Base-by-base conservation (phyloP, 1,140 invertebrate species). In the Dreissena rostriformis region DNA sequence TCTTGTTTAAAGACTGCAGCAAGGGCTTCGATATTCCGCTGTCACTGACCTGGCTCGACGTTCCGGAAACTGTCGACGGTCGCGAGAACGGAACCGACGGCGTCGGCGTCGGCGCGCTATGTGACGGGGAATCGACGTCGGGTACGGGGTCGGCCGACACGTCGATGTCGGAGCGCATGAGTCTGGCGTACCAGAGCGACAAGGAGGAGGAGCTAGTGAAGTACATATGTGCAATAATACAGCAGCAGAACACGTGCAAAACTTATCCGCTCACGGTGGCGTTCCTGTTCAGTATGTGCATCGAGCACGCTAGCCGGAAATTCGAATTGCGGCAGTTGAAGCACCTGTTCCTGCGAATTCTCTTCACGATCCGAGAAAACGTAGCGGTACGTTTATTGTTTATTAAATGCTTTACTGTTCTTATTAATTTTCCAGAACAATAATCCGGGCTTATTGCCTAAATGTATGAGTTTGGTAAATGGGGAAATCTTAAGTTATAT, bases 1-100 rank as follows among this genome's bases (percentile, higher is more conserved):
- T 92, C 65, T 66, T 92, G 26, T 92, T 89, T 68, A 92, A 92
- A 86, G 91, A 92, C 65, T 90, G 88, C n/a, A 90, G 88, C 26
- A 86, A 85, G 19, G 88, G 89, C 24, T 66, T 79, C 52, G 91
- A 92, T 52, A 88, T 92, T 24, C 91, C 91, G 12, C 55, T 77
- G 24, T 71, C 87, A n/a, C 53, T 92, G 57, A 84, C 88, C 55
- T 92, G 91, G 91, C 82, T 91, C 51, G 57, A 51, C 39, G 70
- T 63, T 15, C 22, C 71, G 14, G 86, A 84, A 49, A 74, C 14
- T 57, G 63, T 52, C 71, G 79, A 24, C 29, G 71, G 52, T 39
- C 39, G 68, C 29, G 49, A 49, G 17, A 55, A 72, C 49, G 78
- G 61, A 14, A 68, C 53, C 28, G 83, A 82, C 29, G 65, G 79